Percentiles rank a stretch among this genome's conserved stretches.
Evolutionary conservation across 2,113 vertebrate genomes (phyloP).

Genomic region (Morone saxatilis): DNA sequence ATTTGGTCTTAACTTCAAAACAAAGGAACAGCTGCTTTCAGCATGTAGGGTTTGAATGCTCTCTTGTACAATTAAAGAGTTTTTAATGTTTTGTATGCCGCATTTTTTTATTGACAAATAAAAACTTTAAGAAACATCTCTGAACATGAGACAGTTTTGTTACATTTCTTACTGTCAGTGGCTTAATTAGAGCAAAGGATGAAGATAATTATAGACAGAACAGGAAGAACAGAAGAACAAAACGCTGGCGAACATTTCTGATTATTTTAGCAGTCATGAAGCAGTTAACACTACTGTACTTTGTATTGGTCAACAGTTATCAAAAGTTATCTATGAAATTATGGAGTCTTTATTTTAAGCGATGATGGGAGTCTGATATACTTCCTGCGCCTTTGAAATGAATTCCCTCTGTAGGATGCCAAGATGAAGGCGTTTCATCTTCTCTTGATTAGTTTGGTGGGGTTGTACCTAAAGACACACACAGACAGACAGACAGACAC

Average conservation of each 20-base stretch:
- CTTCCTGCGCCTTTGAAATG: constrained; percentile 5
- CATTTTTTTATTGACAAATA: constrained; percentile 84
- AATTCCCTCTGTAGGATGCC: neutral
- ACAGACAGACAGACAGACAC: constrained; percentile 47
- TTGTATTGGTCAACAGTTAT: neutral
- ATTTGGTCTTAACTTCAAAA: constrained; percentile 59
- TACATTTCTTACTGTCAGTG: constrained; percentile 70
- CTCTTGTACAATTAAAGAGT: constrained; percentile 73
- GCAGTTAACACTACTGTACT: neutral
- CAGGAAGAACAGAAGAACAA: constrained; percentile 10
- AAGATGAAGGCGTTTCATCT: constrained; percentile 67
- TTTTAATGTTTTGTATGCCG: constrained; percentile 83
- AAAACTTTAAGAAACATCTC: constrained; percentile 69
- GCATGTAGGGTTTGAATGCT: constrained; percentile 56
- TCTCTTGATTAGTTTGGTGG: constrained; percentile 81
- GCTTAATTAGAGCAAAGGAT: neutral
- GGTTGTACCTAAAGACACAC: constrained; percentile 84
- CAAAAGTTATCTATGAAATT: neutral
- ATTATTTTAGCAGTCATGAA: neutral
- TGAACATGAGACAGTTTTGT: constrained; percentile 37
- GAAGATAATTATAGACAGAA: neutral
- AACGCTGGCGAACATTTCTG: neutral
- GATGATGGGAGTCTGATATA: neutral
- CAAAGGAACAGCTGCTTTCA: constrained; percentile 61
- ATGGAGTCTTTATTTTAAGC: neutral